Evolutionary conservation across 2,797 vertebrate genomes (phyloP).

Genomic region (Peromyscus nudipes): DNA sequence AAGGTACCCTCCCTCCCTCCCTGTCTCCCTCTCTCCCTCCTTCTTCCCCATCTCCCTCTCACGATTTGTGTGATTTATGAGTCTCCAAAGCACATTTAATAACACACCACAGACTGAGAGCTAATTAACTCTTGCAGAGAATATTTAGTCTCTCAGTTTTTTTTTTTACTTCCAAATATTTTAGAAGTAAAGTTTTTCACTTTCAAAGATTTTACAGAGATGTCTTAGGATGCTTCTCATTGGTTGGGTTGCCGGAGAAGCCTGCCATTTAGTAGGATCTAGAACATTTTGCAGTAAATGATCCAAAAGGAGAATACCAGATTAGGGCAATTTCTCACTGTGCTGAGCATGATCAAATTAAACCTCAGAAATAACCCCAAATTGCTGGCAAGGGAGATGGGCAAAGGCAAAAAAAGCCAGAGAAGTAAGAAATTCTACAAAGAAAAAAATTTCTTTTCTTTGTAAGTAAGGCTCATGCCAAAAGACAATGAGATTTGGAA

Average conservation of each 20-base stretch:
- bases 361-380: slow-evolving; percentile 41
- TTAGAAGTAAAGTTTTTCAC: slow-evolving; percentile 53
- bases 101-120: slow-evolving; percentile 47
- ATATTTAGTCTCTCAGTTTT: slow-evolving; percentile 29
- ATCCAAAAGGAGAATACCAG: slow-evolving; percentile 55
- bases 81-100: slow-evolving; percentile 62
- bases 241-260: slow-evolving; percentile 47
- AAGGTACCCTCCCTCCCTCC: background rate
- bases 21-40: background rate
- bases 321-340: slow-evolving; percentile 53
- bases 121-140: slow-evolving; percentile 63
- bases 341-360: slow-evolving; percentile 67
- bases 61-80: slow-evolving; percentile 25
- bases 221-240: slow-evolving; percentile 50
- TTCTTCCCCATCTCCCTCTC: background rate
- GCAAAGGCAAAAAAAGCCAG: background rate
- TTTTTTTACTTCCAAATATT: slow-evolving; percentile 67
- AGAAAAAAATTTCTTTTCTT: slow-evolving; percentile 41
- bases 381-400: slow-evolving; percentile 36
- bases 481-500: slow-evolving; percentile 33
- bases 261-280: slow-evolving; percentile 71
- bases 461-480: slow-evolving; percentile 31
- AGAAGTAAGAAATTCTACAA: slow-evolving; percentile 46
- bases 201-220: slow-evolving; percentile 70
- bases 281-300: slow-evolving; percentile 73